These are phyloP conservation scores for Pangasius macronema DNA, from an alignment of 2,797 vertebrate species.

Conservation along the genomic window DNA sequence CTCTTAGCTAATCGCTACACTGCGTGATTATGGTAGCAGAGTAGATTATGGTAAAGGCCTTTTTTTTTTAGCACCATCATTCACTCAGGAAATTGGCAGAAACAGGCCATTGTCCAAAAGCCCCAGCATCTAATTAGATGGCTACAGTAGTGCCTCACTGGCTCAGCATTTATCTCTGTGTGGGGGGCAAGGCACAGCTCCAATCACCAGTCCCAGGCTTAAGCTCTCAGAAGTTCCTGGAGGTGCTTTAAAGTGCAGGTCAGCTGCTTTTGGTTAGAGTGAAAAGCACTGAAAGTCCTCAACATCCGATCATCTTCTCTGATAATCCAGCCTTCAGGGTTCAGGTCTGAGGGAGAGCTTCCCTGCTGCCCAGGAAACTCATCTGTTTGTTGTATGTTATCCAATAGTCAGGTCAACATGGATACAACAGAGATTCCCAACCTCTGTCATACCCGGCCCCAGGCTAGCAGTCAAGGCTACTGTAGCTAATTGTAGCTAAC, in stretches of 20 bases:
- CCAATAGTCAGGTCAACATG: not conserved
- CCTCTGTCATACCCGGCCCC: not conserved
- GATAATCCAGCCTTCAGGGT: conserved; percentile 43
- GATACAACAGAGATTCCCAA: not conserved
- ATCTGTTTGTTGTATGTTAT: not conserved
- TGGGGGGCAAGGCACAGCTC: conserved; percentile 19
- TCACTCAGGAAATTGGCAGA: conserved; percentile 35
- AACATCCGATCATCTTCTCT: conserved; percentile 49
- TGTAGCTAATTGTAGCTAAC: not conserved
- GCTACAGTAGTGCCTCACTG: conserved; percentile 28
- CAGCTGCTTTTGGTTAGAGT: conserved; percentile 55
- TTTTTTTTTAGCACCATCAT: conserved; percentile 7
- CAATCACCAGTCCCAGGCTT: conserved; percentile 28
- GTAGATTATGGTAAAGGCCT: conserved; percentile 36
- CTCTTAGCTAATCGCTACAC: conserved; percentile 24
- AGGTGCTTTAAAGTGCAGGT: conserved; percentile 38
- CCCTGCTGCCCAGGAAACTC: conserved; percentile 7
- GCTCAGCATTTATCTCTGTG: conserved; percentile 40
- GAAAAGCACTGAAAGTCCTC: conserved; percentile 34
- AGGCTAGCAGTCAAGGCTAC: not conserved
- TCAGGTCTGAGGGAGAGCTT: conserved; percentile 7
- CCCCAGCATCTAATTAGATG: conserved; percentile 9
- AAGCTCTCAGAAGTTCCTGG: conserved; percentile 37
- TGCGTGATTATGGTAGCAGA: not conserved
- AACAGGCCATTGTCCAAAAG: conserved; percentile 23